phyloP scores from a whole-genome alignment of 53 echinoderm and acorn worm species.

The Patiria pectinifera region DNA sequence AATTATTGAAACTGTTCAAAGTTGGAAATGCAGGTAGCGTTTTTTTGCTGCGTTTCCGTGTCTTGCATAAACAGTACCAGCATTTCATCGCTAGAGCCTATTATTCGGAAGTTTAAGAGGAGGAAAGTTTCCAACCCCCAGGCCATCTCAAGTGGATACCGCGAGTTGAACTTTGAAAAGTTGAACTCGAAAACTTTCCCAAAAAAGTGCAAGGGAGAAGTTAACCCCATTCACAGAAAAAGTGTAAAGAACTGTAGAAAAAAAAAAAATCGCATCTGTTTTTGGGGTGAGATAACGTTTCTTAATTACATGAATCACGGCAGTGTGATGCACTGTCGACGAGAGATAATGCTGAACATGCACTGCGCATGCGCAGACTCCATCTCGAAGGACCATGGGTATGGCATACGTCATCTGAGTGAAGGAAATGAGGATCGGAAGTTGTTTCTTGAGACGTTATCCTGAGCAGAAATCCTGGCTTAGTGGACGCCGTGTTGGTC shows the following conservation, averaged over 20 bases:
- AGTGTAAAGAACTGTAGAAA: slow-evolving; percentile 29
- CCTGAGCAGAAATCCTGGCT: slow-evolving; percentile 33
- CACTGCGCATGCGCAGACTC: not conserved
- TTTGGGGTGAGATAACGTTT: slow-evolving; percentile 3
- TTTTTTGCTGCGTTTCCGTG: too few species aligned
- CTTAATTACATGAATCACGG: slow-evolving; percentile 15
- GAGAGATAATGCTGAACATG: not conserved
- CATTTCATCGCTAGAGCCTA: too few species aligned
- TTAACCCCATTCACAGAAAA: not conserved
- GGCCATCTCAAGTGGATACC: too few species aligned
- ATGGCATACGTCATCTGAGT: not conserved
- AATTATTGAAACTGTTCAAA: too few species aligned
- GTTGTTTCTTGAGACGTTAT: slow-evolving; percentile 15
- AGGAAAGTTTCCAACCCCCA: too few species aligned
- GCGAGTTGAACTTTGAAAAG: too few species aligned
- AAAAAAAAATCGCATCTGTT: slow-evolving; percentile 30
- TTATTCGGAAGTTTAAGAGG: too few species aligned
- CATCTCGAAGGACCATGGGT: not conserved
- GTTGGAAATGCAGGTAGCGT: too few species aligned
- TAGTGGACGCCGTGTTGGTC: not conserved
- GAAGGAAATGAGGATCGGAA: slow-evolving; percentile 12
- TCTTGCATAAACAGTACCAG: too few species aligned
- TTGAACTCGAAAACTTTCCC: too few species aligned
- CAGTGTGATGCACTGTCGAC: not conserved
- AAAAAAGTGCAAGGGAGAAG: too few species aligned